Base-by-base conservation (phyloP, 2,797 vertebrate genomes). In the Taeniopygia guttata region DNA sequence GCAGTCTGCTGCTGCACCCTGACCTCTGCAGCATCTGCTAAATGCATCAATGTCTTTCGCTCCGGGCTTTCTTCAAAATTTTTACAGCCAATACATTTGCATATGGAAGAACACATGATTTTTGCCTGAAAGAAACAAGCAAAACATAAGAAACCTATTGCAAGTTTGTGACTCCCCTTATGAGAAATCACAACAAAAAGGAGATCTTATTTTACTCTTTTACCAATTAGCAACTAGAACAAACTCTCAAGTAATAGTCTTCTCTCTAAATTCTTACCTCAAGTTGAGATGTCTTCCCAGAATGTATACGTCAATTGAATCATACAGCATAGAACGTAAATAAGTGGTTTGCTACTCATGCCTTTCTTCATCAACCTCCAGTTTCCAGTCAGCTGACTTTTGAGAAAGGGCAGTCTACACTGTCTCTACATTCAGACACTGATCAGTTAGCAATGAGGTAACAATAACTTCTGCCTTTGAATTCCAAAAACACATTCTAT, bases 51-150 rank as follows among this genome's bases (percentile, higher is more conserved):
- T 0, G 99, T 99, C 97, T 99, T 99, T 88, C 99, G 98, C 97
- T 99, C 99, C 0, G 99, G 99, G 89, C 99, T 99, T 97, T 99
- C 99, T 97, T 99, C 99, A 87, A 99, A 99, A 97, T 99, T 99
- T 96, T 99, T 99, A 94, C 99, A 99, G 96, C 99, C 99, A 52
- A 99, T 98, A 84, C 99, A 99, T 96, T 99, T 99, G 94, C 99
- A 99, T 96, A 99, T 99, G 62, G 99, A 99, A 70, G 99, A 99
- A 96, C 99, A 99, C 99, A 99, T 99, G 94, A 99, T 99, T 98
- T 99, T 99, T 64, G 99, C 99, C 99, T 99, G 88, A 88, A 89
- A 95, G 86, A 79, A 94, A 96, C 16, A 84, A 90, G 72, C 5
- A 78, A 51, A 85, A 38, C 5, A 5, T 75, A 82, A 86, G 36